Conservation (phyloP, 2,797 vertebrate genomes). For the Sebastes variabilis region DNA sequence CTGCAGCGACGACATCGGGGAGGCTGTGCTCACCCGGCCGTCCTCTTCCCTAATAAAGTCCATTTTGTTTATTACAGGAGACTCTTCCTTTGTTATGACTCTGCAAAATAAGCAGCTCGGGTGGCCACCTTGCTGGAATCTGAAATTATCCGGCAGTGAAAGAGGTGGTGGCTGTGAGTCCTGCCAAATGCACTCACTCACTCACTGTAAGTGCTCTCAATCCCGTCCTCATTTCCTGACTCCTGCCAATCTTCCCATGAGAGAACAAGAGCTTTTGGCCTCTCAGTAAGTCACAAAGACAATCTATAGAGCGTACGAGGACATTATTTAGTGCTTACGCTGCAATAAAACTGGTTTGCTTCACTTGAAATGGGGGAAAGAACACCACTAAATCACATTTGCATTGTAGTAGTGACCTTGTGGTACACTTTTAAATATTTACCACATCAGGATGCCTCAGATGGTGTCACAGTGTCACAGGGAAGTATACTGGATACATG, state of each 20-base stretch:
- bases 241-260: conserved; percentile 52
- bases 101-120: conserved; percentile 34
- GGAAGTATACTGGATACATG: not conserved
- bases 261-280: conserved; percentile 40
- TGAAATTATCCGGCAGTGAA: conserved; percentile 36
- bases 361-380: not conserved
- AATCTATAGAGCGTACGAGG: not conserved
- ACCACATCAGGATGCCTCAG: not conserved
- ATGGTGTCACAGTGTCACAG: not conserved
- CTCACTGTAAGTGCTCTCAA: conserved; percentile 62
- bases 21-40: not conserved
- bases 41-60: conserved; percentile 3
- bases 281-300: conserved; percentile 30
- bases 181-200: conserved; percentile 60
- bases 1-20: not conserved
- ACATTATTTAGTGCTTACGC: conserved; percentile 18
- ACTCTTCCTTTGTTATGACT: conserved; percentile 33
- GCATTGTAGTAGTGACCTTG: not conserved
- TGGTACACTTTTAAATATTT: not conserved
- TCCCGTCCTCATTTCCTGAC: conserved; percentile 59
- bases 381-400: conserved; percentile 5
- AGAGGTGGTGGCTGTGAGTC: conserved; percentile 15
- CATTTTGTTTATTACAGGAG: conserved; percentile 12
- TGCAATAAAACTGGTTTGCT: conserved; percentile 31
- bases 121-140: conserved; percentile 47